phyloP scores from a whole-genome alignment of 2,113 vertebrate genomes.

The Harpagus bidentatus region DNA sequence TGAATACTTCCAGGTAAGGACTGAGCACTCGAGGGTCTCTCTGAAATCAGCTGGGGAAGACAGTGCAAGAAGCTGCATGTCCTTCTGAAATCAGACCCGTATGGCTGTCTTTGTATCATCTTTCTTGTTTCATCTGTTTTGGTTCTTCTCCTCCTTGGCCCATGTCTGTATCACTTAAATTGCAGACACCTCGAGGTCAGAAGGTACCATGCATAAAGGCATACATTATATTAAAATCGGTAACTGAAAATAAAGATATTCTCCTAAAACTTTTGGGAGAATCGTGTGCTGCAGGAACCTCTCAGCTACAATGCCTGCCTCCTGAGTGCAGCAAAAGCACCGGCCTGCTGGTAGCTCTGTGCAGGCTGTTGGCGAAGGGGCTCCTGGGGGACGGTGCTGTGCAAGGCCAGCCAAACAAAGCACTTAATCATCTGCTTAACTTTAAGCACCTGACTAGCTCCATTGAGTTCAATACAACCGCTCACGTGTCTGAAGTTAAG shows the following conservation, averaged over 20 bases:
- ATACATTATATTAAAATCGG: background rate
- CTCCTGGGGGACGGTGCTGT: background rate
- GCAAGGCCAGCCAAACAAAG: constrained; percentile 51
- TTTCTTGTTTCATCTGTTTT: background rate
- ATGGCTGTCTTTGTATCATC: background rate
- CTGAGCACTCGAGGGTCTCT: background rate
- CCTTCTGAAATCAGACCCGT: background rate
- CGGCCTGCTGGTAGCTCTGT: background rate
- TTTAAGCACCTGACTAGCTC: constrained; percentile 57
- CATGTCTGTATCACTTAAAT: background rate
- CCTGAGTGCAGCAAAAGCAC: background rate
- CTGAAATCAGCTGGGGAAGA: background rate
- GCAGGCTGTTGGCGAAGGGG: background rate
- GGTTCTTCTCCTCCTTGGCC: background rate
- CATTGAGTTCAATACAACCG: constrained; percentile 25
- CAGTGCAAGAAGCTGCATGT: background rate
- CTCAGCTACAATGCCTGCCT: background rate
- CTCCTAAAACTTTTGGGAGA: background rate
- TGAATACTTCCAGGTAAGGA: background rate
- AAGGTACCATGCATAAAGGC: background rate
- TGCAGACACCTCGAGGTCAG: background rate
- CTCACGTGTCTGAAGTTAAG: constrained; percentile 62
- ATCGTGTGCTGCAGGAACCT: background rate
- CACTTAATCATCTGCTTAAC: constrained; percentile 64
- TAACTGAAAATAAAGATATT: background rate